phyloP scores from a whole-genome alignment of 2,888 invertebrate species.

The Coleophora flavipennella region DNA sequence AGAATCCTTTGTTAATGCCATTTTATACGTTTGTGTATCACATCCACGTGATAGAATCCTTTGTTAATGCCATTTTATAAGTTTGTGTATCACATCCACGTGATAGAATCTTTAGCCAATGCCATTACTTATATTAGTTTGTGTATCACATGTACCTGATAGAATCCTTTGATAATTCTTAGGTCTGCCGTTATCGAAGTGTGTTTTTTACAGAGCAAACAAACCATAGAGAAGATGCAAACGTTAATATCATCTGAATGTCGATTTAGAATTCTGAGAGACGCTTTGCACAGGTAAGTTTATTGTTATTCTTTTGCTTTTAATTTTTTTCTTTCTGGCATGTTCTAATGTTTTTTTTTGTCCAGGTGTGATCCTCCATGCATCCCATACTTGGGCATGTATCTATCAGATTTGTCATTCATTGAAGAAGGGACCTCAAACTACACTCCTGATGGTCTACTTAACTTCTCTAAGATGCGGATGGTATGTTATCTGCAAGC shows the following conservation, averaged over 20 bases:
- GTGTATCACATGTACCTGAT: too few relatives aligned
- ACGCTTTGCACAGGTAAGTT: constrained; percentile 80
- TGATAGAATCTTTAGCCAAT: too few relatives aligned
- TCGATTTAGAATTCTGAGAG: constrained; percentile 87
- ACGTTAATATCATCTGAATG: constrained; percentile 91
- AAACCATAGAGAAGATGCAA: constrained; percentile 90
- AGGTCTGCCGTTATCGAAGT: too few relatives aligned
- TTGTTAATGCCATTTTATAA: too few relatives aligned
- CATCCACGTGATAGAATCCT: too few relatives aligned
- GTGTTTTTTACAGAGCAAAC: constrained; percentile 78
- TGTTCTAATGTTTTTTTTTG: constrained; percentile 7
- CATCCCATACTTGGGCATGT: constrained; percentile 90
- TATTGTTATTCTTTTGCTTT: neutral
- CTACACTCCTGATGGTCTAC: constrained; percentile 88
- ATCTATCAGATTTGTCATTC: constrained; percentile 91
- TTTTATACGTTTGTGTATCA: too few relatives aligned
- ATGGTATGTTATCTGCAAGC: constrained; percentile 78
- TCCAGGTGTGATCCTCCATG: constrained; percentile 89
- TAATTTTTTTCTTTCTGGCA: neutral
- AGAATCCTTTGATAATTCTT: too few relatives aligned
- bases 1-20: too few relatives aligned
- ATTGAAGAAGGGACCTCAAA: constrained; percentile 95
- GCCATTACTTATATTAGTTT: too few relatives aligned
- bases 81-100: too few relatives aligned
- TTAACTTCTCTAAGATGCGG: constrained; percentile 96